Evolutionary conservation across 2,797 vertebrate species (phyloP).

Genomic region (Neosilurus hyrtlii): DNA sequence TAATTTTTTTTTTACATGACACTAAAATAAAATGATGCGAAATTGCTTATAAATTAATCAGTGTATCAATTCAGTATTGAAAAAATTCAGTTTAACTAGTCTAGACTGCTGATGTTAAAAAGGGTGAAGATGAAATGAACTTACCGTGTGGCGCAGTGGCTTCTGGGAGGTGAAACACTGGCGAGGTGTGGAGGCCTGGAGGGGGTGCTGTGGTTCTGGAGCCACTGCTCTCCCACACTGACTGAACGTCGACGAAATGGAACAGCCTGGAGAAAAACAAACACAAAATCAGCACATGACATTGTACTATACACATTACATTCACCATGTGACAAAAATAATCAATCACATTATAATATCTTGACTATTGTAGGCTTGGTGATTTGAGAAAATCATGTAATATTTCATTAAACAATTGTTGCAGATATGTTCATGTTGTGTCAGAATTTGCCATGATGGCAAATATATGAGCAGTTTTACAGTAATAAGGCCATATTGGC

Average conservation of each 20-base stretch:
- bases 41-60: background rate
- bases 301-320: background rate
- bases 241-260: slow-evolving; percentile 83
- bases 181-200: slow-evolving; percentile 80
- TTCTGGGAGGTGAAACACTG: slow-evolving; percentile 82
- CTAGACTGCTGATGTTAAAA: background rate
- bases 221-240: slow-evolving; percentile 86
- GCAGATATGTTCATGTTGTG: no score
- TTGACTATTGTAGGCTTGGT: background rate
- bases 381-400: no score
- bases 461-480: no score
- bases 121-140: background rate
- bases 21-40: background rate
- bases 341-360: background rate
- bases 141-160: slow-evolving; percentile 81
- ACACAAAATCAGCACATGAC: background rate
- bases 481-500: no score
- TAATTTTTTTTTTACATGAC: background rate
- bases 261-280: slow-evolving; percentile 40
- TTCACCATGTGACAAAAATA: background rate
- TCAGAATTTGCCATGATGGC: no score
- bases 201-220: slow-evolving; percentile 73
- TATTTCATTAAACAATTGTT: no score
- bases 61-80: background rate
- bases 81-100: background rate